Conservation (phyloP, 37 sponge, comb jelly and placozoan species). For the Spongilla lacustris region DNA sequence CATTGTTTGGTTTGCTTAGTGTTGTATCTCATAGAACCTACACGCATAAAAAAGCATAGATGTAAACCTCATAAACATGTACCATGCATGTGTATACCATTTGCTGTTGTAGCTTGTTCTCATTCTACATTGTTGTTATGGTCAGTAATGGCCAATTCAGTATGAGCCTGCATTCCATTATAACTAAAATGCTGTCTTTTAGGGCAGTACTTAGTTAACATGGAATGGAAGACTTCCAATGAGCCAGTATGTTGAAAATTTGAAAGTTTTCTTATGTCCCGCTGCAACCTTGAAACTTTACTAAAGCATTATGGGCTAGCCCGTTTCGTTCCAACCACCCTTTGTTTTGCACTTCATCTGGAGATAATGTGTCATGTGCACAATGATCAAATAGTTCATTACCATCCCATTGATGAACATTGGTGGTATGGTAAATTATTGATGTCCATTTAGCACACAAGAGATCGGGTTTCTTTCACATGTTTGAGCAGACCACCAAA, state of each 20-base stretch:
- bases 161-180: conserved; percentile 23
- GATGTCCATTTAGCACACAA: conserved; percentile 27
- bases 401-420: conserved; percentile 3
- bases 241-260: conserved; percentile 26
- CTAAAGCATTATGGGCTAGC: background rate
- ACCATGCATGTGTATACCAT: background rate
- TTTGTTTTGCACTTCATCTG: background rate
- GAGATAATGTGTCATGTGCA: background rate
- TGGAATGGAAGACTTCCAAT: conserved; percentile 34
- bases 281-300: background rate
- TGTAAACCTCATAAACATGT: background rate
- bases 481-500: background rate
- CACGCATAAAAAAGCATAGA: background rate
- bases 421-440: conserved; percentile 26
- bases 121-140: conserved; percentile 30
- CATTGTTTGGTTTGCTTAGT: conserved; percentile 9
- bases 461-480: conserved; percentile 22
- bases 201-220: conserved; percentile 38
- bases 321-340: background rate
- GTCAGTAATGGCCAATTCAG: conserved; percentile 19
- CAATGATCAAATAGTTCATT: background rate
- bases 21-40: conserved; percentile 1
- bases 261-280: background rate
- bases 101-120: background rate
- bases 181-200: conserved; percentile 44